Conservation (phyloP, 2,888 invertebrate genomes). For the Halictus ligatus region DNA sequence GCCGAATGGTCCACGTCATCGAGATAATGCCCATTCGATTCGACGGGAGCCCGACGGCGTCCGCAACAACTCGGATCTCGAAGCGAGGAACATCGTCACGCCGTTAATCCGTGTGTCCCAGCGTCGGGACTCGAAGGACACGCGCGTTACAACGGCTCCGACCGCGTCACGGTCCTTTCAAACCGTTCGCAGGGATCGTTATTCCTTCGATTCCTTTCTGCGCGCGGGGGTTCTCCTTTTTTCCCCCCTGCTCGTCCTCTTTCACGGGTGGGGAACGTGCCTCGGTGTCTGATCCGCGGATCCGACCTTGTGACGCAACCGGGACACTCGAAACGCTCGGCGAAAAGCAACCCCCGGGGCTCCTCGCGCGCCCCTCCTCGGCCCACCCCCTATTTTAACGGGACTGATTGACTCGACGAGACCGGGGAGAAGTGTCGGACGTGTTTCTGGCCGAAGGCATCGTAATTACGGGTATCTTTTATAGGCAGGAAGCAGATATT, state of each 20-base stretch:
- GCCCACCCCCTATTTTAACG: neutral
- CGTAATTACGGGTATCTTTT: conserved; percentile 83
- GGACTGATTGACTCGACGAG: conserved; percentile 53
- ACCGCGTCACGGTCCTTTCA: conserved; percentile 65
- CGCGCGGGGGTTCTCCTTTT: neutral
- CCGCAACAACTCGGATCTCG: neutral
- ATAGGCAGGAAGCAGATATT: conserved; percentile 82
- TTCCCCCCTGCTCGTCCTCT: conserved; percentile 28
- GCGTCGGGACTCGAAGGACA: conserved; percentile 5
- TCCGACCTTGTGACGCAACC: conserved; percentile 63
- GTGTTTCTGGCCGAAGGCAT: conserved; percentile 77
- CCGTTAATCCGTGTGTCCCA: conserved; percentile 20
- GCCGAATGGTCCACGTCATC: conserved; percentile 1
- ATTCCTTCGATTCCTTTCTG: conserved; percentile 17
- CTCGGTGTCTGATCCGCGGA: conserved; percentile 64
- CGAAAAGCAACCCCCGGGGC: conserved; percentile 50
- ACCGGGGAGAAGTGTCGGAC: conserved; percentile 65
- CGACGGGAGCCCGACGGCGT: neutral
- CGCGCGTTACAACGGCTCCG: conserved; percentile 35
- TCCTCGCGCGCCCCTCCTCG: conserved; percentile 9
- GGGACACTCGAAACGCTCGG: conserved; percentile 47
- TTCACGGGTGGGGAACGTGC: conserved; percentile 49
- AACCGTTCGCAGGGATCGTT: conserved; percentile 51
- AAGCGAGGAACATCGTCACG: conserved; percentile 11
- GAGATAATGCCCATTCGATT: neutral